These are phyloP conservation scores for Piscicola geometra DNA, from an alignment of 2,888 invertebrate genomes.

Conservation along the genomic window DNA sequence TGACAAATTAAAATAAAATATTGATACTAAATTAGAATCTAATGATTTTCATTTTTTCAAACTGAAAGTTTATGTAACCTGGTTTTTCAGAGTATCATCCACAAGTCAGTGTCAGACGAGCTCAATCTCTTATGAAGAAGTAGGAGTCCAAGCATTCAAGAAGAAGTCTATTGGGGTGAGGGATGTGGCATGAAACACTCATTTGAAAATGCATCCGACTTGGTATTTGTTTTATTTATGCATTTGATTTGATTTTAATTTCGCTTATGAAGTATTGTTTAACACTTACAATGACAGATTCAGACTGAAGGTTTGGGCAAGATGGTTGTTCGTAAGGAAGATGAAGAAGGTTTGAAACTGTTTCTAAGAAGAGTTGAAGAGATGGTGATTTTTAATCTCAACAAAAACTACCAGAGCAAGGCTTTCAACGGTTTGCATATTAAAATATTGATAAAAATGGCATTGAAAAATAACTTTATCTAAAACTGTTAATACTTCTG, in stretches of 20 bases:
- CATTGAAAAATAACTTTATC: no score
- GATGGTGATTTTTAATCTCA: background rate
- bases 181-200: no score
- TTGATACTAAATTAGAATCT: no score
- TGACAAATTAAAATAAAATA: no score
- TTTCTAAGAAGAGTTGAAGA: background rate
- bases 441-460: no score
- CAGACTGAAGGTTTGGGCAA: background rate
- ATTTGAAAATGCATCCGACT: no score
- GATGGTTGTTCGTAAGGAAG: background rate
- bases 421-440: background rate
- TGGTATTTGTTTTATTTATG: no score
- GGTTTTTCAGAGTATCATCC: background rate
- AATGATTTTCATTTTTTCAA: no score
- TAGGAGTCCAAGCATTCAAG: background rate
- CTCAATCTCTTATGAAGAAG: background rate
- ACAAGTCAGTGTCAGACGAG: background rate
- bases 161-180: background rate
- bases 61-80: no score
- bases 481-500: no score
- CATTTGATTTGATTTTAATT: background rate
- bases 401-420: background rate
- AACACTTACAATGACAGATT: background rate
- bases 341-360: background rate
- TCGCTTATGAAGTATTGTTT: no score